These are phyloP conservation scores for Iguana delicatissima DNA, from an alignment of 2,797 vertebrate species.

Conservation along the genomic window DNA sequence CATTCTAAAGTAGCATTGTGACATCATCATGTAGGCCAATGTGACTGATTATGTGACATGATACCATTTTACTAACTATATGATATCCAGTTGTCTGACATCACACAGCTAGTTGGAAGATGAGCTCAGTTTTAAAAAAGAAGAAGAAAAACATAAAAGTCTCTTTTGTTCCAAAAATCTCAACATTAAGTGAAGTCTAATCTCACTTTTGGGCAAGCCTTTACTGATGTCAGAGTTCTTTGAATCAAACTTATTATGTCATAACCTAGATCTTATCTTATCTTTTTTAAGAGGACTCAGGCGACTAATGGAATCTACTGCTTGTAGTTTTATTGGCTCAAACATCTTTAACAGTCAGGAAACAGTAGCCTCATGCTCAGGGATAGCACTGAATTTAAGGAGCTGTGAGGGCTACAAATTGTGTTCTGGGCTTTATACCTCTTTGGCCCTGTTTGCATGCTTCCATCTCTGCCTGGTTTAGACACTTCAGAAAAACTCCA, in stretches of 20 bases:
- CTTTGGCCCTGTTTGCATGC: conserved; percentile 4
- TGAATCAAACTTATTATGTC: background rate
- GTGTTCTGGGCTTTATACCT: background rate
- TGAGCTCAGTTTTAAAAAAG: background rate
- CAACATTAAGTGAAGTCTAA: background rate
- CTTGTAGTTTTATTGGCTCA: background rate
- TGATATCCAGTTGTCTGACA: background rate
- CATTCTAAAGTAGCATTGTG: background rate
- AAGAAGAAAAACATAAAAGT: background rate
- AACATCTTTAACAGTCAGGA: background rate
- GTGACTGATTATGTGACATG: background rate
- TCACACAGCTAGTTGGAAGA: background rate
- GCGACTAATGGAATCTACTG: background rate
- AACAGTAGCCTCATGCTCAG: background rate
- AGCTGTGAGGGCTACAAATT: background rate
- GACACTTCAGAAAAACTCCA: background rate
- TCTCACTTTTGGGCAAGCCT: background rate
- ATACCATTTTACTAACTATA: background rate
- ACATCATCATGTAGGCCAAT: background rate
- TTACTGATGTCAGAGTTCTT: background rate
- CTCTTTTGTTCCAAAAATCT: background rate
- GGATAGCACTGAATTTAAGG: background rate
- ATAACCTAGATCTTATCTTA: background rate
- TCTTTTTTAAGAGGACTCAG: background rate
- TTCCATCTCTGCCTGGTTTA: background rate